These are phyloP conservation scores for Temnothorax ravouxi DNA, from an alignment of 2,888 invertebrate species.

Conservation along the genomic window DNA sequence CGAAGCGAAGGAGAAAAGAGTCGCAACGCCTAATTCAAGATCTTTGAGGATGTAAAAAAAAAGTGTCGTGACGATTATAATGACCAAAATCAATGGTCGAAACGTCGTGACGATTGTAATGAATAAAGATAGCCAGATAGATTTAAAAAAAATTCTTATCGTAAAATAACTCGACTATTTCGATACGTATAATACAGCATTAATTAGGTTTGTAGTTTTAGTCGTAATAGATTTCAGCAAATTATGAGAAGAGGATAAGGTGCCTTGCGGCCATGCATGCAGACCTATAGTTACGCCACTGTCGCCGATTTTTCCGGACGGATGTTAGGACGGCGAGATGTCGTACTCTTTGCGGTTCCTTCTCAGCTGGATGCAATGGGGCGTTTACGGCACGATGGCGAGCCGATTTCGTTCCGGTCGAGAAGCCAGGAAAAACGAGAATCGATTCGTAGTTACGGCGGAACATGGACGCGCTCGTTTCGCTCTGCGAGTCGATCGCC, in stretches of 20 bases:
- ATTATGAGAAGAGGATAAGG: background rate
- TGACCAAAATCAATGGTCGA: no score
- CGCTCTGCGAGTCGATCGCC: conserved; percentile 43
- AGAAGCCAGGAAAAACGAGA: conserved; percentile 51
- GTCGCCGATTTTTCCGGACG: conserved; percentile 37
- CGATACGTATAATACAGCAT: background rate
- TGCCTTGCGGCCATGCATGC: background rate
- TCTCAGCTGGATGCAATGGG: conserved; percentile 52
- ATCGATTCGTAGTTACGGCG: conserved; percentile 56
- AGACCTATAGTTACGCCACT: conserved; percentile 32
- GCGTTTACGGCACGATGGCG: conserved; percentile 49
- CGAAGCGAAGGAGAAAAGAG: background rate
- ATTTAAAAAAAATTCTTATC: no score
- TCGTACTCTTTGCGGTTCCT: conserved; percentile 53
- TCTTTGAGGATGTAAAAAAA: background rate
- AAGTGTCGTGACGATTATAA: no score
- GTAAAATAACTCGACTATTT: background rate
- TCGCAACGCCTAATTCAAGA: background rate
- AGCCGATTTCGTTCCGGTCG: conserved; percentile 57
- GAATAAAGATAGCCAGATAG: no score
- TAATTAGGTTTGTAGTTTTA: background rate
- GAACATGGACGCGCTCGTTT: conserved; percentile 51
- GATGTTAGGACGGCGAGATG: conserved; percentile 42
- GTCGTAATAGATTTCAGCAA: background rate
- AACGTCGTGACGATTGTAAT: no score